Percentiles rank a stretch among this genome's conserved stretches.
phyloP scores from a whole-genome alignment of 2,113 vertebrate genomes.

The Calyptommatus sinebrachiatus region DNA sequence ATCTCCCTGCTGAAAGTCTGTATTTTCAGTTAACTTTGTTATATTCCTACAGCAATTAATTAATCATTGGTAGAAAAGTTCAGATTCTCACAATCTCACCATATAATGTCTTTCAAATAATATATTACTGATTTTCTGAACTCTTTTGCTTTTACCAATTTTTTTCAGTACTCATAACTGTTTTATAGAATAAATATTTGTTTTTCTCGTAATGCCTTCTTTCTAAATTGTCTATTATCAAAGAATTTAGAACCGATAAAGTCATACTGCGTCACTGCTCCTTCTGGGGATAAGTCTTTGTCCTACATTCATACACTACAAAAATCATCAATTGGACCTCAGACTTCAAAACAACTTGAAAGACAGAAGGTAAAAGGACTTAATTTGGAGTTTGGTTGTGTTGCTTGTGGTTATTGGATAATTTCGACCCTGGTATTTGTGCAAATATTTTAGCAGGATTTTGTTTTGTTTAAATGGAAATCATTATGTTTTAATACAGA shows the following conservation, averaged over 20 bases:
- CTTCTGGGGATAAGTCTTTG: constrained; percentile 63
- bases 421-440: not conserved
- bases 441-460: too few relatives aligned
- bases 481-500: not conserved
- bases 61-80: not conserved
- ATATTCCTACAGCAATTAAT: too few relatives aligned
- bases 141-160: not conserved
- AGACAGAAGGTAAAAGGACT: constrained; percentile 34
- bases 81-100: too few relatives aligned
- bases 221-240: constrained; percentile 15
- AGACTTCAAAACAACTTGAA: constrained; percentile 30
- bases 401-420: not conserved
- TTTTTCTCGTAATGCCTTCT: not conserved
- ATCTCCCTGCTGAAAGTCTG: too few relatives aligned
- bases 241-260: constrained; percentile 51
- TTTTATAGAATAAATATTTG: not conserved
- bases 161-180: not conserved
- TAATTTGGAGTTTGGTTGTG: not conserved
- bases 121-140: not conserved
- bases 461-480: too few relatives aligned
- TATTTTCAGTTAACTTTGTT: too few relatives aligned
- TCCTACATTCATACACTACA: constrained; percentile 63
- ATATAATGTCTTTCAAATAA: not conserved
- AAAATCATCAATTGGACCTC: constrained; percentile 23
- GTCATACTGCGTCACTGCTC: constrained; percentile 61